phyloP scores from a whole-genome alignment of 2,797 vertebrate species.

The Pantherophis vulpinus region DNA sequence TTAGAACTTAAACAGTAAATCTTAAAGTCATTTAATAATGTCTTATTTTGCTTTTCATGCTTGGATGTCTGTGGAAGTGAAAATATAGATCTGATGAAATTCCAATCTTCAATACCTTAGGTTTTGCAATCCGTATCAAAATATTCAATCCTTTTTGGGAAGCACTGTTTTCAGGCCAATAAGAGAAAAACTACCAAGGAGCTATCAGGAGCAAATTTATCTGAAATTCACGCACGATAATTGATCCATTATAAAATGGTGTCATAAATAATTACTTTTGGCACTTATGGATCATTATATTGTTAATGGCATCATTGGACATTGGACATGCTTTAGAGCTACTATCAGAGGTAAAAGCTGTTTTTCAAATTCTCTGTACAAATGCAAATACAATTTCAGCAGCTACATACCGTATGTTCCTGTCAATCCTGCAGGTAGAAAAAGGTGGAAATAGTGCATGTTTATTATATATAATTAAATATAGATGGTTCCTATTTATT shows the following conservation, averaged over 20 bases:
- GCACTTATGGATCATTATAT: neutral
- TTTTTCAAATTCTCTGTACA: neutral
- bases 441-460: neutral
- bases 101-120: neutral
- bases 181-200: neutral
- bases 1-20: neutral
- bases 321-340: neutral
- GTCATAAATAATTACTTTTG: neutral
- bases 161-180: neutral
- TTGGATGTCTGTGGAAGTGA: conserved; percentile 12
- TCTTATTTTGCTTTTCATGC: conserved; percentile 12
- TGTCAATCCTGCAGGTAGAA: neutral
- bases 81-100: neutral
- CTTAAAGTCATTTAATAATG: conserved; percentile 5
- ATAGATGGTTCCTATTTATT: neutral
- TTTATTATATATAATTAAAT: neutral
- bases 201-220: neutral
- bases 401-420: neutral
- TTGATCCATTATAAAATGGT: neutral
- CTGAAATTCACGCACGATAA: too few species aligned
- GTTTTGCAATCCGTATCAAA: neutral
- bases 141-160: neutral
- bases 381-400: neutral
- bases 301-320: neutral
- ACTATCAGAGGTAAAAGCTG: neutral